A percentile compares a stretch with the other conserved stretches of the same genome.
Conservation (phyloP, 2,888 invertebrate species). For the Stictocephala bisonia region DNA sequence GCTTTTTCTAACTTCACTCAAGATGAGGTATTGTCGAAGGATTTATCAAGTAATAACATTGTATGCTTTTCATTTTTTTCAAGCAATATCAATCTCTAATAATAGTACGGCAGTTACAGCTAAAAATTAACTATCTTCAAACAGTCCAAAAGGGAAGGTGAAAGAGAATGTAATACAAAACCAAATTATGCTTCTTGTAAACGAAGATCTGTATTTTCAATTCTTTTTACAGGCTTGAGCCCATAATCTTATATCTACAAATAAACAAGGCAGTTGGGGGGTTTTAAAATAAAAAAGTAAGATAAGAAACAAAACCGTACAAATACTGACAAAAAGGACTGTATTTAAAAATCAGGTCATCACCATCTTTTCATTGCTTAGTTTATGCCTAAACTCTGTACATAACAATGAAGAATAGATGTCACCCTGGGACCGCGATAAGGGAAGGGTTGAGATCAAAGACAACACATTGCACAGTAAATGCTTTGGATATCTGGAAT, state of each 20-base stretch:
- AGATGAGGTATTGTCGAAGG: too few species aligned
- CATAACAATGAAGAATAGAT: conserved; percentile 46
- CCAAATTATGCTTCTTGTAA: conserved; percentile 39
- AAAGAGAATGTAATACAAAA: conserved; percentile 25
- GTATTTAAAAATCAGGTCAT: conserved; percentile 59
- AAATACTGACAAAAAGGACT: conserved; percentile 56
- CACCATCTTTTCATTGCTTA: conserved; percentile 52
- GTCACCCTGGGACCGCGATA: conserved; percentile 43
- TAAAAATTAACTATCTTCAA: too few species aligned
- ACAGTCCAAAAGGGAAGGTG: too few species aligned
- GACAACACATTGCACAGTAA: conserved; percentile 44
- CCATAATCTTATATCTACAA: conserved; percentile 42
- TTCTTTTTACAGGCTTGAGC: conserved; percentile 36
- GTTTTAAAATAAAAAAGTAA: conserved; percentile 34
- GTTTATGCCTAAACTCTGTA: conserved; percentile 46
- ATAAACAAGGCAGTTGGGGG: conserved; percentile 42
- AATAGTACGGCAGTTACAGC: too few species aligned
- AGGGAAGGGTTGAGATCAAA: conserved; percentile 38
- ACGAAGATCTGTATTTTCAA: conserved; percentile 41
- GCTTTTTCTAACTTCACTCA: too few species aligned
- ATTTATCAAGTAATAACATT: too few species aligned
- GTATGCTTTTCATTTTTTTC: too few species aligned
- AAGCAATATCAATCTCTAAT: too few species aligned
- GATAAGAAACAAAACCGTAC: conserved; percentile 34
- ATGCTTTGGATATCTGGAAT: conserved; percentile 45